Conservation (phyloP, 1,140 invertebrate genomes). For the Caenorhabditis brenneri region DNA sequence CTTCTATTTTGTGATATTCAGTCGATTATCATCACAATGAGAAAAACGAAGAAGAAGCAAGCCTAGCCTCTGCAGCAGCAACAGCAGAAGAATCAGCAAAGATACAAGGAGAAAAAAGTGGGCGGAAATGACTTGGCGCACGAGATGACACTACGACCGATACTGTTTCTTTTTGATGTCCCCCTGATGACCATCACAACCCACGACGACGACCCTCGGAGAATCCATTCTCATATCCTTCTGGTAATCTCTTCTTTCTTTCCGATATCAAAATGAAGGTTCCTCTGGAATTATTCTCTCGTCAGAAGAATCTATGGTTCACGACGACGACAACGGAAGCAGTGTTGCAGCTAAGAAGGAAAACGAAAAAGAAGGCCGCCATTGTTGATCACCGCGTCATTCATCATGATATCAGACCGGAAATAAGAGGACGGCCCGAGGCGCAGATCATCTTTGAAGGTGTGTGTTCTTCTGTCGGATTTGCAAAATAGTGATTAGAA, state of each 20-base stretch:
- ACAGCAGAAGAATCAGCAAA: slow-evolving; percentile 13
- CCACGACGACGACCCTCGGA: neutral
- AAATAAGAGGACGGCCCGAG: slow-evolving; percentile 30
- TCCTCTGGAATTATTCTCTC: too few relatives aligned
- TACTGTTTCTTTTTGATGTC: slow-evolving; percentile 32
- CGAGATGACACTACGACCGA: slow-evolving; percentile 33
- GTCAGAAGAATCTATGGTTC: neutral
- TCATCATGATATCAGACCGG: slow-evolving; percentile 36
- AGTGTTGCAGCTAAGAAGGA: neutral
- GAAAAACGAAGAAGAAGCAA: neutral
- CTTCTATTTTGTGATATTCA: slow-evolving; percentile 18
- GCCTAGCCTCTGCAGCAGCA: slow-evolving; percentile 12
- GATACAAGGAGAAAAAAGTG: slow-evolving; percentile 26
- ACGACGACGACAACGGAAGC: neutral
- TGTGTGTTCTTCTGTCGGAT: slow-evolving; percentile 42
- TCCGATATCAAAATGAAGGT: too few relatives aligned
- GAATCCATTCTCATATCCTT: neutral
- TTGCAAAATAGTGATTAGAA: neutral
- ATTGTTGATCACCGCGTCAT: slow-evolving; percentile 8
- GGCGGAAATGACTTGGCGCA: slow-evolving; percentile 34
- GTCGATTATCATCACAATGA: slow-evolving; percentile 30
- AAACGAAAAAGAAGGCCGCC: neutral
- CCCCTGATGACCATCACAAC: neutral
- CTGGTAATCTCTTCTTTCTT: neutral
- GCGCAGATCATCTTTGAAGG: slow-evolving; percentile 23